A percentile compares a stretch with the other conserved stretches of the same genome.
Evolutionary conservation across 2,113 vertebrate species (phyloP).

Genomic region (Charadrius vociferus): DNA sequence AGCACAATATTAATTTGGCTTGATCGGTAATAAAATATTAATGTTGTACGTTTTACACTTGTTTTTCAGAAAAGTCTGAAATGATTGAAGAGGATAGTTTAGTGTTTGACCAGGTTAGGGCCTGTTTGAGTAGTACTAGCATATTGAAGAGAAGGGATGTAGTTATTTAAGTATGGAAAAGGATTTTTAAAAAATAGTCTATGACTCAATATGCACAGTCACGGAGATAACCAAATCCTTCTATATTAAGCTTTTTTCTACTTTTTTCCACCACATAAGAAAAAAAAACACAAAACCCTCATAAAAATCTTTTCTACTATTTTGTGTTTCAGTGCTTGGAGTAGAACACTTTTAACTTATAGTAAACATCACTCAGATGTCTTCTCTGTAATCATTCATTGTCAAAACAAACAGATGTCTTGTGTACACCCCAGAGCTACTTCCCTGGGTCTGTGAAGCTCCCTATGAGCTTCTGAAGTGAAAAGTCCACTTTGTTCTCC

Average conservation of each 20-base stretch:
- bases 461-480: not conserved
- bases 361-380: not conserved
- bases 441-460: not conserved
- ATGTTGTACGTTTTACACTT: not conserved
- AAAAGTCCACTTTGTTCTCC: not conserved
- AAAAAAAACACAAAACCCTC: not conserved
- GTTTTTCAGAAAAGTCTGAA: not conserved
- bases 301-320: not conserved
- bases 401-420: not conserved
- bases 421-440: not conserved
- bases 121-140: not conserved
- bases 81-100: not conserved
- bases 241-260: not conserved
- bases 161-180: not conserved
- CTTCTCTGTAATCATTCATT: not conserved
- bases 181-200: not conserved
- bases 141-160: not conserved
- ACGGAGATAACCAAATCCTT: not conserved
- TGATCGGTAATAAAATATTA: not conserved
- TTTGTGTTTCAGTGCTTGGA: not conserved
- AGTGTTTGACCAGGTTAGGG: not conserved
- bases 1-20: not conserved
- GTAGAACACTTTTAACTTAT: not conserved
- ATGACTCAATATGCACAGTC: not conserved
- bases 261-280: not conserved